Percentiles rank a stretch among this genome's conserved stretches.
Conservation (phyloP, 2,888 invertebrate species). For the Watsonalla binaria region DNA sequence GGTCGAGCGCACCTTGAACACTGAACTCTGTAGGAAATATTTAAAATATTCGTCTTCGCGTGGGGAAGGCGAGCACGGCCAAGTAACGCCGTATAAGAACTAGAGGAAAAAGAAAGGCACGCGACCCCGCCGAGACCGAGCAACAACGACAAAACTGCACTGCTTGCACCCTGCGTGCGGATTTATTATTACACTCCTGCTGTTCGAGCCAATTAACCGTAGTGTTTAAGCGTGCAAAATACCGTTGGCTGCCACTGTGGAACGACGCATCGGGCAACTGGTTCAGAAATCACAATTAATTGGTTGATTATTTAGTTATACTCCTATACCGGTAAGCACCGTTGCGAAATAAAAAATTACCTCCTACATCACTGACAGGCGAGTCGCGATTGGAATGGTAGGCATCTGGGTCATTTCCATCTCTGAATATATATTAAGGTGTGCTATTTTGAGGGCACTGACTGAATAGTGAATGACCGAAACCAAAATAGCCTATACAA, state of each 20-base stretch:
- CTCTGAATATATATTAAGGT: neutral
- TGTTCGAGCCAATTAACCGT: slow-evolving; percentile 26
- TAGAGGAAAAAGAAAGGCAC: slow-evolving; percentile 53
- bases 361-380: neutral
- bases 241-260: too few species aligned
- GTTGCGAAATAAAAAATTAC: neutral
- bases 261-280: neutral
- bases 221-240: slow-evolving; percentile 12
- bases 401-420: neutral
- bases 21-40: slow-evolving; percentile 21
- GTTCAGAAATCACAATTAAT: too few species aligned
- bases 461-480: neutral
- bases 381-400: neutral
- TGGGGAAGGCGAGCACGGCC: slow-evolving; percentile 41
- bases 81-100: slow-evolving; percentile 46
- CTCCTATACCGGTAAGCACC: too few species aligned
- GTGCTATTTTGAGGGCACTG: neutral
- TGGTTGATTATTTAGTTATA: too few species aligned
- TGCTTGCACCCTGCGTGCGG: slow-evolving; percentile 22
- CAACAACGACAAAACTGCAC: slow-evolving; percentile 30
- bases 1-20: slow-evolving; percentile 22
- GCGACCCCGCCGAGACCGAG: slow-evolving; percentile 35
- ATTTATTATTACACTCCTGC: slow-evolving; percentile 16
- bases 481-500: neutral
- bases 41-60: slow-evolving; percentile 19